A percentile compares a stretch with the other conserved stretches of the same genome.
These are phyloP conservation scores for Cephalopterus ornatus DNA, from an alignment of 2,113 vertebrate species.

Conservation along the genomic window DNA sequence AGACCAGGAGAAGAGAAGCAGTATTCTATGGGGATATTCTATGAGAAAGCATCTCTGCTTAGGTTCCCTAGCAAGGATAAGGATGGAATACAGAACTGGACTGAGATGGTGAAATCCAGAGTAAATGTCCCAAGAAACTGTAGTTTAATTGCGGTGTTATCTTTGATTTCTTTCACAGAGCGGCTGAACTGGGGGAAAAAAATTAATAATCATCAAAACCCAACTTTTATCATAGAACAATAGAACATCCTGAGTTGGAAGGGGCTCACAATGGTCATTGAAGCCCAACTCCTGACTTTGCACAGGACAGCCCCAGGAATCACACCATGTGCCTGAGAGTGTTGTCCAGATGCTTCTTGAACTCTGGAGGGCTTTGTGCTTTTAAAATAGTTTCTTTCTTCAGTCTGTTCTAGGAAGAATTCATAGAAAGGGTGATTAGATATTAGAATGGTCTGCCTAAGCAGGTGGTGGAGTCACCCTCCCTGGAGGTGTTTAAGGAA, in stretches of 20 bases:
- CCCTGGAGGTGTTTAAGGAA: background rate
- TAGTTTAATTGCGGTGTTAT: background rate
- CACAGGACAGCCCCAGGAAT: background rate
- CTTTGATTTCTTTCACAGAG: background rate
- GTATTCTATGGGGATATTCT: no score
- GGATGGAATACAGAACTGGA: background rate
- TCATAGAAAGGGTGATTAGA: background rate
- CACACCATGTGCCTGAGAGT: background rate
- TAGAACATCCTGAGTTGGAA: background rate
- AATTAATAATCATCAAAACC: background rate
- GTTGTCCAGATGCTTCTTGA: background rate
- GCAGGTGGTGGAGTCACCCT: background rate
- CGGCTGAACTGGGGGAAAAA: accelerated
- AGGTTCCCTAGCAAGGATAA: background rate
- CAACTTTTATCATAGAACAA: background rate
- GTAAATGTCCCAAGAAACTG: background rate
- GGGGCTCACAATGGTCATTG: background rate
- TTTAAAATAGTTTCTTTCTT: background rate
- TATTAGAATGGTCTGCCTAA: background rate
- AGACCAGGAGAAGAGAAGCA: background rate
- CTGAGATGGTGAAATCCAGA: background rate
- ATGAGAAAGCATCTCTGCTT: background rate
- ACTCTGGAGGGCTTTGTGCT: background rate
- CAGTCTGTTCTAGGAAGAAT: background rate
- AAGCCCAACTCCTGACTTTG: background rate